phyloP scores from a whole-genome alignment of 2,113 vertebrate genomes.

The Menidia beryllina region DNA sequence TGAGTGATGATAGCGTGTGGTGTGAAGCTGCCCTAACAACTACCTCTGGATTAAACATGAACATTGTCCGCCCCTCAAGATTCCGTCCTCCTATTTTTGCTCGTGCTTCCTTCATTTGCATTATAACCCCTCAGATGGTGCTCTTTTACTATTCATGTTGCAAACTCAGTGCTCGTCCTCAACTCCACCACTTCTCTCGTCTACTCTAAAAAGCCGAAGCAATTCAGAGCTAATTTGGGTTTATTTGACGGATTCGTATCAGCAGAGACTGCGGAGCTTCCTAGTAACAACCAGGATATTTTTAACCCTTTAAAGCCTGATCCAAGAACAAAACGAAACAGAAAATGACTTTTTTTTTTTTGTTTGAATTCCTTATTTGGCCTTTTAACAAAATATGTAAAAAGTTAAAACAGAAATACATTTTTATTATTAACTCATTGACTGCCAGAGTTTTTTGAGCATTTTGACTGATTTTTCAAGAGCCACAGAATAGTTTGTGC shows the following conservation, averaged over 20 bases:
- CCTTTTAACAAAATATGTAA: too few species aligned
- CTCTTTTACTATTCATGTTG: conserved; percentile 47
- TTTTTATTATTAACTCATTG: too few species aligned
- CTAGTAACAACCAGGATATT: background rate
- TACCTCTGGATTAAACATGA: conserved; percentile 38
- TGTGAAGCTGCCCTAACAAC: conserved; percentile 21
- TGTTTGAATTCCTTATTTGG: too few species aligned
- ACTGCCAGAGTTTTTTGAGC: too few species aligned
- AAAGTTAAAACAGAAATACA: too few species aligned
- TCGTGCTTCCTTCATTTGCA: conserved; percentile 56
- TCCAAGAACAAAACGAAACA: too few species aligned
- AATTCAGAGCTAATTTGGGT: conserved; percentile 56
- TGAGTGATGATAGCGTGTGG: conserved; percentile 29
- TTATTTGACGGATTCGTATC: conserved; percentile 66
- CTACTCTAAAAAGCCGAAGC: conserved; percentile 48
- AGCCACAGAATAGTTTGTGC: too few species aligned
- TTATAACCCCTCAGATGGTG: conserved; percentile 52
- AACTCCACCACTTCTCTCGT: conserved; percentile 10
- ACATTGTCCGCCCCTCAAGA: conserved; percentile 39
- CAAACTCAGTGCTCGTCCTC: conserved; percentile 14
- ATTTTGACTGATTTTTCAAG: too few species aligned
- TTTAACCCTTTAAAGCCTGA: too few species aligned
- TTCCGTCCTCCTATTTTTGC: conserved; percentile 34
- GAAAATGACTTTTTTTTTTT: too few species aligned
- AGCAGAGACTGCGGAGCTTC: conserved; percentile 38